A percentile compares a stretch with the other conserved stretches of the same genome.
These are phyloP conservation scores for Homarus americanus DNA, from an alignment of 1,140 invertebrate genomes.

Conservation along the genomic window DNA sequence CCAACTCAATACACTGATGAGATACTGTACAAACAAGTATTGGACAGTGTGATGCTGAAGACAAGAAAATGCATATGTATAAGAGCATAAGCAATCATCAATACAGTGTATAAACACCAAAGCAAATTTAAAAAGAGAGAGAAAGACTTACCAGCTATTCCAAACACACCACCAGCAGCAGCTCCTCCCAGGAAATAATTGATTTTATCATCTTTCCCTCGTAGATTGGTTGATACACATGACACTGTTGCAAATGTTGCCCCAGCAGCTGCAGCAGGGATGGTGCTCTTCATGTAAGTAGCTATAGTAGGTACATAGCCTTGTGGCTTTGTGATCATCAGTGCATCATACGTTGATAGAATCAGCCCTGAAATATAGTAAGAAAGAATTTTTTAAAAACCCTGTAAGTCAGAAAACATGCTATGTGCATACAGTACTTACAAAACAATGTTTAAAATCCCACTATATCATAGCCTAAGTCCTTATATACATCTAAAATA, in stretches of 20 bases:
- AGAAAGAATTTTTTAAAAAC: too few relatives aligned
- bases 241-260: conserved; percentile 54
- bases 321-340: conserved; percentile 44
- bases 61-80: too few relatives aligned
- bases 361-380: conserved; percentile 20
- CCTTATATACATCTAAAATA: too few relatives aligned
- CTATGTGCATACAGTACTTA: too few relatives aligned
- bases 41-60: too few relatives aligned
- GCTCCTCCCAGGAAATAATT: conserved; percentile 53
- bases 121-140: not conserved
- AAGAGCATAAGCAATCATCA: too few relatives aligned
- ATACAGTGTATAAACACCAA: too few relatives aligned
- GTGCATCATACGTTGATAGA: conserved; percentile 38
- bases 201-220: conserved; percentile 63
- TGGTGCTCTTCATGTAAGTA: not conserved
- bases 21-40: too few relatives aligned
- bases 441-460: too few relatives aligned
- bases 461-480: too few relatives aligned
- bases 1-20: too few relatives aligned
- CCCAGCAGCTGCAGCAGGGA: conserved; percentile 43
- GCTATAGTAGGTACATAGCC: conserved; percentile 50
- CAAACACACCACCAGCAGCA: conserved; percentile 58
- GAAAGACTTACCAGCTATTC: conserved; percentile 50
- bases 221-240: conserved; percentile 40
- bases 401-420: too few relatives aligned